These are phyloP conservation scores for Sitta carolinensis DNA, from an alignment of 2,797 vertebrate genomes.

Conservation along the genomic window DNA sequence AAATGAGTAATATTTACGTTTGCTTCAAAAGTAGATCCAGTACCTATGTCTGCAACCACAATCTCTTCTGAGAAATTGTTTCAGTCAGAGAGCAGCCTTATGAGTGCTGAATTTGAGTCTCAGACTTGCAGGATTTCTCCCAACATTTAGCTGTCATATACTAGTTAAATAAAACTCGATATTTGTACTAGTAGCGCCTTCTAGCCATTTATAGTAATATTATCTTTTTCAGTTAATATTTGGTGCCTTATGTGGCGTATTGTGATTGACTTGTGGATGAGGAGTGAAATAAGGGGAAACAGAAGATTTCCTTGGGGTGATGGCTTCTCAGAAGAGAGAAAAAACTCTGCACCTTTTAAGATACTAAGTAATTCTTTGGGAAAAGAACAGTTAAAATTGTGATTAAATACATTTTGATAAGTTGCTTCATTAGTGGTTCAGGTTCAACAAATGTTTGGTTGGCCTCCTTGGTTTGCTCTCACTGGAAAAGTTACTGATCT, in stretches of 20 bases:
- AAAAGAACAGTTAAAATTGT: not conserved
- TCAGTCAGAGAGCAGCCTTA: not conserved
- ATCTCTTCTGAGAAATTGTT: not conserved
- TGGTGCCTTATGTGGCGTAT: not conserved
- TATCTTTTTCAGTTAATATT: constrained; percentile 24
- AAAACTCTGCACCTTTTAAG: not conserved
- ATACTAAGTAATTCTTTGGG: not conserved
- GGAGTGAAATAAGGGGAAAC: not conserved
- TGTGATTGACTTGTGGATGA: constrained; percentile 17
- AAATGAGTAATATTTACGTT: not conserved
- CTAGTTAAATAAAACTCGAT: not conserved
- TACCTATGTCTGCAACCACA: not conserved
- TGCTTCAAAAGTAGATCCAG: not conserved
- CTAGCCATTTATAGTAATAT: constrained; percentile 11
- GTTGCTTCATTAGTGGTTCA: not conserved
- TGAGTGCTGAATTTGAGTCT: not conserved
- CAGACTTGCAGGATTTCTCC: not conserved
- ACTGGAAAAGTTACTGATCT: not conserved
- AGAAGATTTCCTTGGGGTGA: constrained; percentile 4
- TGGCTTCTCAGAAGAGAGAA: not conserved
- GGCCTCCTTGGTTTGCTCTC: not conserved
- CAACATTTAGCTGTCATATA: not conserved
- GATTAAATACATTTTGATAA: constrained; percentile 4
- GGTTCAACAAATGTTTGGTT: not conserved
- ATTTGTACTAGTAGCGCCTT: constrained; percentile 8